Evolutionary conservation across 2,113 vertebrate species (phyloP).

Genomic region (Chascanopsetta lugubris): DNA sequence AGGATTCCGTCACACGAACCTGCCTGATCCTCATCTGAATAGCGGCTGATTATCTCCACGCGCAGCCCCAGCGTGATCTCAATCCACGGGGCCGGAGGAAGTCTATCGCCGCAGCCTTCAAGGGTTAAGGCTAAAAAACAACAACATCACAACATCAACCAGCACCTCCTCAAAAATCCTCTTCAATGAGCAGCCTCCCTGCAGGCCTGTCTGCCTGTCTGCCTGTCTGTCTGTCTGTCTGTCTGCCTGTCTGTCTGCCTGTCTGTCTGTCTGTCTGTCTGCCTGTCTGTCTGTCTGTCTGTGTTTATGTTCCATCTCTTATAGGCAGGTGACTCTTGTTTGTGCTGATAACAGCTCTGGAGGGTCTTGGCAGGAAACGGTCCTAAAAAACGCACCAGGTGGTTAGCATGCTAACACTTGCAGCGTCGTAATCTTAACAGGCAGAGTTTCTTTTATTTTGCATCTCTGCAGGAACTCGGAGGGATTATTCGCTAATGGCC

Average conservation of each 20-base stretch:
- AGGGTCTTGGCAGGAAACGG: constrained; percentile 21
- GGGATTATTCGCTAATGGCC: too few species aligned
- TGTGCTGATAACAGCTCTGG: constrained; percentile 35
- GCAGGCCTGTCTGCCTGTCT: too few species aligned
- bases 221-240: too few species aligned
- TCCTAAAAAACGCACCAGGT: too few species aligned
- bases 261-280: too few species aligned
- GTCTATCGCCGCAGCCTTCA: constrained; percentile 22
- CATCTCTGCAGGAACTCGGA: too few species aligned
- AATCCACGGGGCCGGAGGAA: constrained; percentile 41
- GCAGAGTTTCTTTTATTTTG: too few species aligned
- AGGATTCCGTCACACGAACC: constrained; percentile 66
- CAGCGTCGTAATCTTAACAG: too few species aligned
- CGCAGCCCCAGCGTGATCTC: constrained; percentile 49
- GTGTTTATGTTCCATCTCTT: constrained; percentile 47
- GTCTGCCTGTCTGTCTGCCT: too few species aligned
- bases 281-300: too few species aligned
- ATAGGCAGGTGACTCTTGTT: constrained; percentile 54
- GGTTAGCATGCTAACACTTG: too few species aligned
- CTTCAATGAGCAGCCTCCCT: too few species aligned
- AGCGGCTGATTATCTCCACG: constrained; percentile 68
- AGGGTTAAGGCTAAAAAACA: constrained; percentile 22
- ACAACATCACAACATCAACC: constrained; percentile 7
- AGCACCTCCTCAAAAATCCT: background rate
- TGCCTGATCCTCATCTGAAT: constrained; percentile 71